These are phyloP conservation scores for Pheosia gnoma DNA, from an alignment of 2,888 invertebrate genomes.

Conservation along the genomic window DNA sequence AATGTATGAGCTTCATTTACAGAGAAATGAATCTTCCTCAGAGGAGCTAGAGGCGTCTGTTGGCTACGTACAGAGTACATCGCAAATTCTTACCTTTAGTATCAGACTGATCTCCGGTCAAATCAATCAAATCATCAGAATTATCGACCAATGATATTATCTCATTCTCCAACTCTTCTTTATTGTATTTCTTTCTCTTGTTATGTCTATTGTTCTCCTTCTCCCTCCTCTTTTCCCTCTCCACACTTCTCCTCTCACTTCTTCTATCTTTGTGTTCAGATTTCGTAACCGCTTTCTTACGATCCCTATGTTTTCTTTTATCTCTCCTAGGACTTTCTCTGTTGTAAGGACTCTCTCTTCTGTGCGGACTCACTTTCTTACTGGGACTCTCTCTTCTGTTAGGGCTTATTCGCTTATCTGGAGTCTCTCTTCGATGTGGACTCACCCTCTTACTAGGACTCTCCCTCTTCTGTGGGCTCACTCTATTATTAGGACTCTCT, in stretches of 20 bases:
- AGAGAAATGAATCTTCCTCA: no score
- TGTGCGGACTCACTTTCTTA: conserved; percentile 31
- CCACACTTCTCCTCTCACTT: conserved; percentile 41
- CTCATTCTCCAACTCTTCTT: conserved; percentile 62
- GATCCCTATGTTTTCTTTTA: conserved; percentile 59
- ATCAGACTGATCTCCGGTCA: conserved; percentile 82
- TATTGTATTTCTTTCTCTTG: conserved; percentile 46
- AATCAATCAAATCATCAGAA: conserved; percentile 83
- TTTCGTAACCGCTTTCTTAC: conserved; percentile 60
- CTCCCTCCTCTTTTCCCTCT: conserved; percentile 47
- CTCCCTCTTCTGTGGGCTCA: conserved; percentile 17
- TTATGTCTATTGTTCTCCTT: conserved; percentile 48
- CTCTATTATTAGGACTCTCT: conserved; percentile 22
- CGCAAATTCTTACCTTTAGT: conserved; percentile 61
- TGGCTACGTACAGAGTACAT: no score
- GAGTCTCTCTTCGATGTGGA: conserved; percentile 14
- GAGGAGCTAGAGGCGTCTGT: no score
- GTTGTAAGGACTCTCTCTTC: conserved; percentile 29
- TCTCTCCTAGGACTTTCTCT: conserved; percentile 49
- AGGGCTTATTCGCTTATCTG: no score
- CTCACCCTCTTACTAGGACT: conserved; percentile 32
- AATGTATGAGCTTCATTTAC: no score
- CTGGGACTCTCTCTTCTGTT: conserved; percentile 23
- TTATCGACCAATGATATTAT: conserved; percentile 76
- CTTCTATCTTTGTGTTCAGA: conserved; percentile 55